Conservation (phyloP, 1,140 invertebrate genomes). For the Nephotettix cincticeps region DNA sequence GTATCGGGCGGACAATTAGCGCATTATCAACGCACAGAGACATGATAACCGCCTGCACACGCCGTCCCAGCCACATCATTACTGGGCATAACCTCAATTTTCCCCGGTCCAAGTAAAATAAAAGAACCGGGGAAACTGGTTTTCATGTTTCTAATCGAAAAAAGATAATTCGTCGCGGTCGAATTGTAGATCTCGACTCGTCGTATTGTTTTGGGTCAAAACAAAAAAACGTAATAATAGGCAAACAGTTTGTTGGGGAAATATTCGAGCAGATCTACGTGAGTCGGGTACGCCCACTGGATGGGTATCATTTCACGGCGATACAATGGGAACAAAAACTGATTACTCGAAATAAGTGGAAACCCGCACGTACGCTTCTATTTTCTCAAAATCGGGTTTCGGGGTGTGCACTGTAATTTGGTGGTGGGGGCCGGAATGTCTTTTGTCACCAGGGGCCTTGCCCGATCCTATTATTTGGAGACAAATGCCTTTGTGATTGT, state of each 20-base stretch:
- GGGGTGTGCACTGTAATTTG: conserved; percentile 9
- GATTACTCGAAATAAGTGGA: conserved; percentile 19
- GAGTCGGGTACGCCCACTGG: not conserved
- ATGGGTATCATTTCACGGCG: conserved; percentile 23
- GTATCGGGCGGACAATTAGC: not conserved
- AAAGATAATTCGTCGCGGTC: conserved; percentile 16
- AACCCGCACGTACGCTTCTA: conserved; percentile 22
- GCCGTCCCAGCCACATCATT: not conserved
- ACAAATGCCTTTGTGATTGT: conserved; percentile 14
- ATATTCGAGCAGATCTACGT: conserved; percentile 12
- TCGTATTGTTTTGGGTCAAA: conserved; percentile 6
- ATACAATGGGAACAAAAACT: conserved; percentile 26
- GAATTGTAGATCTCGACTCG: conserved; percentile 10
- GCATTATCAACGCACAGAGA: not conserved
- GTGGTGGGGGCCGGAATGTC: conserved; percentile 14
- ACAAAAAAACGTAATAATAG: conserved; percentile 21
- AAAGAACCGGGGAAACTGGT: conserved; percentile 21
- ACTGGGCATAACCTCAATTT: not conserved
- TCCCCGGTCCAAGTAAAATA: not conserved
- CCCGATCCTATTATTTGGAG: conserved; percentile 17
- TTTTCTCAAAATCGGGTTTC: conserved; percentile 18
- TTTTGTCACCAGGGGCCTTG: conserved; percentile 1
- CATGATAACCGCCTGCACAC: not conserved
- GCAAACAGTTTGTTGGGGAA: conserved; percentile 25
- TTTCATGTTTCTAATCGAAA: conserved; percentile 18